Evolutionary conservation across 2,888 invertebrate species (phyloP).

Genomic region (Melanargia galathea): DNA sequence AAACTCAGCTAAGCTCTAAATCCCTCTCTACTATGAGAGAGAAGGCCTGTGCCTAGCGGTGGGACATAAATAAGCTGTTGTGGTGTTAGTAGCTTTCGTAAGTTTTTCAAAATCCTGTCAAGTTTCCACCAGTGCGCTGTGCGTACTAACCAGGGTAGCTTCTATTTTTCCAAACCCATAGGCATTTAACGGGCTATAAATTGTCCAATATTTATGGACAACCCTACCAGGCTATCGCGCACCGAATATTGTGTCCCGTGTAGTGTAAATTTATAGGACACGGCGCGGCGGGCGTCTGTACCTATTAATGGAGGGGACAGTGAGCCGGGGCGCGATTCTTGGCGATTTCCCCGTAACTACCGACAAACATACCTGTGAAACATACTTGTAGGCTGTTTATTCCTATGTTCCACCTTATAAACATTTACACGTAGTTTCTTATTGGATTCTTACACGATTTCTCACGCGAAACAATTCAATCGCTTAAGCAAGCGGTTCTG

Average conservation of each 20-base stretch:
- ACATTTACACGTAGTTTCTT: no score
- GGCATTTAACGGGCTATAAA: background rate
- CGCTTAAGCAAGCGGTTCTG: no score
- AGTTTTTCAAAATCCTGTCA: no score
- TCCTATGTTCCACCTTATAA: no score
- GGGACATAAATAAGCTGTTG: no score
- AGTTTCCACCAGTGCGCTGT: background rate
- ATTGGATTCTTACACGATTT: no score
- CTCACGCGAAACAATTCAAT: no score
- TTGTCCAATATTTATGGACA: background rate
- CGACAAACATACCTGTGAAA: no score
- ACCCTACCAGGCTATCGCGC: background rate
- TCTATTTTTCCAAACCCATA: background rate
- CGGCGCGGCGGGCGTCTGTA: constrained; percentile 16
- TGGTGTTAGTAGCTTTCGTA: no score
- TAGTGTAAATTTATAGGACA: constrained; percentile 14
- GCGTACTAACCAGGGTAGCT: background rate
- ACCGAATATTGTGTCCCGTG: constrained; percentile 7
- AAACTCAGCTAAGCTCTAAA: no score
- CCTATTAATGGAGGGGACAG: constrained; percentile 23
- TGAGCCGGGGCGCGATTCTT: constrained; percentile 21
- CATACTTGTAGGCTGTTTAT: background rate
- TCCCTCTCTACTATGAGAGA: no score
- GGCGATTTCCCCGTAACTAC: background rate
- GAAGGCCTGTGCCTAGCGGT: no score